phyloP scores from a whole-genome alignment of 2,888 invertebrate species.

The Pandemis cinnamomeana region DNA sequence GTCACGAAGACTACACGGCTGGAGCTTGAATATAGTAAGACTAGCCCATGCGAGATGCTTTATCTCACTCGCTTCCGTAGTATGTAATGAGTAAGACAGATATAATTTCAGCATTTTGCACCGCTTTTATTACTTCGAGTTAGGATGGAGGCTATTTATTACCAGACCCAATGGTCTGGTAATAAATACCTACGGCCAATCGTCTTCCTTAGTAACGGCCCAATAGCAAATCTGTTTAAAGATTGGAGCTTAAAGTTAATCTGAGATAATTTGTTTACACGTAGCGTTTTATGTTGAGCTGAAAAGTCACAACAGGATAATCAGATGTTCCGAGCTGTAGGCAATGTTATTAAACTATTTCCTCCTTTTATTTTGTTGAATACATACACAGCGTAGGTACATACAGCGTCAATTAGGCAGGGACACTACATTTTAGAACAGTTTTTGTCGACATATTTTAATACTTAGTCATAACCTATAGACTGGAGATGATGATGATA shows the following conservation, averaged over 20 bases:
- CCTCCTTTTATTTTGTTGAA: not conserved
- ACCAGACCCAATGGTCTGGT: no score
- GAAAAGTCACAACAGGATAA: not conserved
- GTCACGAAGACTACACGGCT: not conserved
- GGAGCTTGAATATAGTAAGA: not conserved
- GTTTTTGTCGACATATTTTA: not conserved
- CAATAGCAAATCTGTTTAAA: not conserved
- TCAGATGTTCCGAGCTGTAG: not conserved
- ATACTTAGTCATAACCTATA: no score
- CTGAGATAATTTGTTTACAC: conserved; percentile 3
- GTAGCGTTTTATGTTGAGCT: not conserved
- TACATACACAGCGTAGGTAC: not conserved
- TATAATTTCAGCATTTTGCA: not conserved
- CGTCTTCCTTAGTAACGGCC: not conserved
- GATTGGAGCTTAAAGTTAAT: not conserved
- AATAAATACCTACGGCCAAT: not conserved
- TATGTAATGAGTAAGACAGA: not conserved
- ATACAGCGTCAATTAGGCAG: not conserved
- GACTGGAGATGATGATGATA: no score
- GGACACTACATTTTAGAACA: not conserved
- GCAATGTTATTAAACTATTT: not conserved
- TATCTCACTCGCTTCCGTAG: not conserved
- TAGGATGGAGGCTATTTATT: not conserved
- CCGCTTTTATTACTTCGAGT: not conserved
- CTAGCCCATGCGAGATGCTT: not conserved